phyloP scores from a whole-genome alignment of 2,113 vertebrate genomes.

The Saccopteryx bilineata region DNA sequence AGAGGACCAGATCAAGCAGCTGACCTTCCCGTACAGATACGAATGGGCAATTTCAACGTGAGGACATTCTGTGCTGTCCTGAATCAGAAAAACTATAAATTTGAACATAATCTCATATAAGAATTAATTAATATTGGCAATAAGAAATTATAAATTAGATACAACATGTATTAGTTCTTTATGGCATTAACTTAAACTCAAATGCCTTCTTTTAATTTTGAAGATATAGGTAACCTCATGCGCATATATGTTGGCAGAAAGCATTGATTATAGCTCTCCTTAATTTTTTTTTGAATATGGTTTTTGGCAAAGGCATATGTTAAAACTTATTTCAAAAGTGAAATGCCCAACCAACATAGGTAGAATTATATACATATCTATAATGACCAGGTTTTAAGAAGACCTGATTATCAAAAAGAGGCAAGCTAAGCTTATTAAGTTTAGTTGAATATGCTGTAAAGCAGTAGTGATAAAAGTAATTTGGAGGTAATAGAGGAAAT shows the following conservation, averaged over 20 bases:
- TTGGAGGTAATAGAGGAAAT: slow-evolving; percentile 74
- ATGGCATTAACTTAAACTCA: not conserved
- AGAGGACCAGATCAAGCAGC: not conserved
- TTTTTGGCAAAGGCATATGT: slow-evolving; percentile 25
- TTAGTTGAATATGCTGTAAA: slow-evolving; percentile 70
- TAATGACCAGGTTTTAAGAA: slow-evolving; percentile 11
- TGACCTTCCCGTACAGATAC: not conserved
- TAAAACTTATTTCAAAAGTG: slow-evolving; percentile 28
- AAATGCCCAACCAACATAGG: not conserved
- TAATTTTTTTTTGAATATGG: not conserved
- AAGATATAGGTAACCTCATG: not conserved
- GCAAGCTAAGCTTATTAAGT: not conserved
- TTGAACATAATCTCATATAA: not conserved
- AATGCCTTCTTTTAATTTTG: not conserved
- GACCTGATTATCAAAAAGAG: not conserved
- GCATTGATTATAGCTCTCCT: not conserved
- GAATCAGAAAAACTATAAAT: not conserved
- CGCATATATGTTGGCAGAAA: not conserved
- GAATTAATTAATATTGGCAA: not conserved
- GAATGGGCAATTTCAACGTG: not conserved
- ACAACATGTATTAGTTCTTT: not conserved
- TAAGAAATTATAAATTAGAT: slow-evolving; percentile 1
- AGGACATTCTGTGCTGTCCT: not conserved
- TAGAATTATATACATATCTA: not conserved
- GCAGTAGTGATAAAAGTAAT: slow-evolving; percentile 82